Evolutionary conservation across 2,888 invertebrate species (phyloP).

Genomic region (Exephanes ischioxanthus): DNA sequence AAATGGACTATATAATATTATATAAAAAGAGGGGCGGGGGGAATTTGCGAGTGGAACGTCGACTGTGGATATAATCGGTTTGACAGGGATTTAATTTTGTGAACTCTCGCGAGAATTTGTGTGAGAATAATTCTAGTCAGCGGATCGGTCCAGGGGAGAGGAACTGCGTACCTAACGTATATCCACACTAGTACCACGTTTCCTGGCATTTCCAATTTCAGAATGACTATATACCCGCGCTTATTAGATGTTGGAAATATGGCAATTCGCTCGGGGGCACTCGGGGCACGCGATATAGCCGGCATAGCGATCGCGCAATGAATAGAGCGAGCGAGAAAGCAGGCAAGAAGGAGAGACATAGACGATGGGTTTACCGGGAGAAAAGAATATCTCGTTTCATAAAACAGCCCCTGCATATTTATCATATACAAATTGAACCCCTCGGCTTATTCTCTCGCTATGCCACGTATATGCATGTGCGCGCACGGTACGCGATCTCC

Average conservation of each 20-base stretch:
- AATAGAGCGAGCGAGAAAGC: conserved; percentile 59
- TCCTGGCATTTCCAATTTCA: conserved; percentile 65
- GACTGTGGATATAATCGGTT: conserved; percentile 48
- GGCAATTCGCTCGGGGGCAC: conserved; percentile 61
- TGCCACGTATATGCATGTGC: conserved; percentile 23
- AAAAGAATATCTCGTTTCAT: conserved; percentile 69
- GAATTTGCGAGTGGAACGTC: background rate
- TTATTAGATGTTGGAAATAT: conserved; percentile 63
- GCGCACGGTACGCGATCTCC: conserved; percentile 40
- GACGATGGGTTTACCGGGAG: conserved; percentile 55
- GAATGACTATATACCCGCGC: conserved; percentile 60
- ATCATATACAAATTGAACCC: conserved; percentile 73
- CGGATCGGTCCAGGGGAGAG: conserved; percentile 42
- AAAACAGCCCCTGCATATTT: conserved; percentile 70
- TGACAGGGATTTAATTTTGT: conserved; percentile 47
- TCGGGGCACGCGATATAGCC: conserved; percentile 57
- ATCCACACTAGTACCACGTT: conserved; percentile 50
- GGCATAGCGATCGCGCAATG: conserved; percentile 59
- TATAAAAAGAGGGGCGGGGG: background rate
- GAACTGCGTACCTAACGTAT: conserved; percentile 31
- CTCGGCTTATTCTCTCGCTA: conserved; percentile 60
- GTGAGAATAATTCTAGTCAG: conserved; percentile 49
- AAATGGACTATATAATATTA: conserved; percentile 4
- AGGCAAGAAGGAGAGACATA: conserved; percentile 50
- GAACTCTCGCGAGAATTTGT: conserved; percentile 33